phyloP scores from a whole-genome alignment of 2,797 vertebrate genomes.

The Chaenodraco wilsoni region DNA sequence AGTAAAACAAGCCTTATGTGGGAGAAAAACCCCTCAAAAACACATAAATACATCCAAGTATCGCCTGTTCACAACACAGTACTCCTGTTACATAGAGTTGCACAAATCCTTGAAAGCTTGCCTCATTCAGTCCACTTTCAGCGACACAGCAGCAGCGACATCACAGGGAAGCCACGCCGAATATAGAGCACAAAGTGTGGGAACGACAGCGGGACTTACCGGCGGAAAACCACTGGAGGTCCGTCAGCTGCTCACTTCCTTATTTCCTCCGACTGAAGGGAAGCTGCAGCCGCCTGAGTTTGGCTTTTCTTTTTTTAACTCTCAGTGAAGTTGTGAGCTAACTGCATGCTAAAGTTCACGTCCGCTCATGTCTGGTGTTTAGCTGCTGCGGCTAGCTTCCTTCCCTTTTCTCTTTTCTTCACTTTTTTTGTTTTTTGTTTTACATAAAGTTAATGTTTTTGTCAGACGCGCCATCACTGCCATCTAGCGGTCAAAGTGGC shows the following conservation, averaged over 20 bases:
- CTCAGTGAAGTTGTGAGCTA: slow-evolving; percentile 12
- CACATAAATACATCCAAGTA: neutral
- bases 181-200: neutral
- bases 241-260: slow-evolving; percentile 46
- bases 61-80: neutral
- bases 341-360: slow-evolving; percentile 44
- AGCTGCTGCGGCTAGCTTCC: slow-evolving; percentile 25
- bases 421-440: neutral
- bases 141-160: neutral
- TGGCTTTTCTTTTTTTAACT: neutral
- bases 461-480: slow-evolving; percentile 7
- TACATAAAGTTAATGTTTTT: neutral
- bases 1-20: neutral
- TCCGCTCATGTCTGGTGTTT: slow-evolving; percentile 16
- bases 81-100: neutral
- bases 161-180: slow-evolving; percentile 2
- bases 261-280: slow-evolving; percentile 8
- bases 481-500: slow-evolving; percentile 9
- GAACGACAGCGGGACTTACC: slow-evolving; percentile 48
- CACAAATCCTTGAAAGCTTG: neutral
- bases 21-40: neutral
- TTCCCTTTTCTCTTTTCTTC: slow-evolving; percentile 22
- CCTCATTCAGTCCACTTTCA: neutral
- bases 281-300: neutral
- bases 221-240: slow-evolving; percentile 20